phyloP scores from a whole-genome alignment of 2,113 vertebrate species.

The Burhinus oedicnemus region DNA sequence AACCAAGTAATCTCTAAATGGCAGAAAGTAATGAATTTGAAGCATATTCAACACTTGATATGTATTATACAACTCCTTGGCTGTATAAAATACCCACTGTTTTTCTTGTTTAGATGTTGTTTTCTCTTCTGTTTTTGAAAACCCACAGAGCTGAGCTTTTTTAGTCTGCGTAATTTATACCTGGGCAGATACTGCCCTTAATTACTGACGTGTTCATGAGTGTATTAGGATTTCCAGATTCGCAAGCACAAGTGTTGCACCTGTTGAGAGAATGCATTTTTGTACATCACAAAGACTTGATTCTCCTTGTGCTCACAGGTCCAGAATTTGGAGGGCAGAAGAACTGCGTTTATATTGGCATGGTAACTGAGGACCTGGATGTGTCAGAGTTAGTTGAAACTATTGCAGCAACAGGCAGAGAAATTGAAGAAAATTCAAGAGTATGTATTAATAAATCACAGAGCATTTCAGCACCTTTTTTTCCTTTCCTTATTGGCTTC shows the following conservation, averaged over 20 bases:
- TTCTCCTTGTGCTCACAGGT: slow-evolving; percentile 68
- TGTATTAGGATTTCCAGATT: neutral
- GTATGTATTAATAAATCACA: slow-evolving; percentile 73
- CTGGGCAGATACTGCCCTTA: neutral
- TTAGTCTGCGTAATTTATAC: neutral
- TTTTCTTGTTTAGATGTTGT: neutral
- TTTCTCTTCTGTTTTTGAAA: neutral
- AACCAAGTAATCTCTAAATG: neutral
- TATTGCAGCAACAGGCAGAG: slow-evolving; percentile 85
- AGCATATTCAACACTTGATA: neutral
- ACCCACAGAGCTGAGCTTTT: neutral
- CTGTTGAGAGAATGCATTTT: neutral
- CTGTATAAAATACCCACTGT: neutral
- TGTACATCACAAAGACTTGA: neutral
- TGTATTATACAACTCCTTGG: neutral
- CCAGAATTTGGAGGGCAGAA: slow-evolving; percentile 86
- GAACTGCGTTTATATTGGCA: slow-evolving; percentile 89
- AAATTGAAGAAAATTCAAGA: slow-evolving; percentile 94
- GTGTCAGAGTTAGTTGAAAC: slow-evolving; percentile 87
- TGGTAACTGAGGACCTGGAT: slow-evolving; percentile 89
- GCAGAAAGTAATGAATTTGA: neutral
- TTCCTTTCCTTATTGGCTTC: neutral
- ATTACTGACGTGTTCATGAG: neutral
- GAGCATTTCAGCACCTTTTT: neutral
- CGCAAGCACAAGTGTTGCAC: accelerated